These are phyloP conservation scores for Bradynema listronoti DNA, from an alignment of 1,140 invertebrate species.

Conservation along the genomic window DNA sequence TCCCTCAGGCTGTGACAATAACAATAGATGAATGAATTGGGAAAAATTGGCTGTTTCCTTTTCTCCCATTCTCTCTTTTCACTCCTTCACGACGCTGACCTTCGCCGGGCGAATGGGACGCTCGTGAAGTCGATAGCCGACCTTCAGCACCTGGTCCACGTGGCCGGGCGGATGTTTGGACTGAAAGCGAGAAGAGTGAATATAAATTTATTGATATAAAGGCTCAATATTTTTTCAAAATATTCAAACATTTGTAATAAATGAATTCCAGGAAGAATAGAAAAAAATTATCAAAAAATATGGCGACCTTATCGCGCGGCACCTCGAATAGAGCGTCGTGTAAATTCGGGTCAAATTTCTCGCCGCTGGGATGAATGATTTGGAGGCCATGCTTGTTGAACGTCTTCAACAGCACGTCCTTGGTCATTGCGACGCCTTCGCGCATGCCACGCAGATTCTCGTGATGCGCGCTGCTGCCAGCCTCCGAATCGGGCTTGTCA, in stretches of 20 bases:
- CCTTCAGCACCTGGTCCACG: constrained; percentile 82
- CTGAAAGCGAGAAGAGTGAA: constrained; percentile 17
- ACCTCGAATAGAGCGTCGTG: constrained; percentile 93
- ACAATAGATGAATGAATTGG: too few relatives aligned
- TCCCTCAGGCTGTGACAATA: too few relatives aligned
- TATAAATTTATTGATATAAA: too few relatives aligned
- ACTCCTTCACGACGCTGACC: constrained; percentile 73
- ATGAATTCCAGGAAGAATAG: constrained; percentile 60
- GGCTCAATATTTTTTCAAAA: too few relatives aligned
- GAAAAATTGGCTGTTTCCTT: constrained; percentile 8
- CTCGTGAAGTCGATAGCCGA: constrained; percentile 87
- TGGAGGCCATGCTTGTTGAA: constrained; percentile 82
- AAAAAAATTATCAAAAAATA: constrained; percentile 10
- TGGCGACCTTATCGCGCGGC: constrained; percentile 41
- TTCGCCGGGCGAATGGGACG: constrained; percentile 87
- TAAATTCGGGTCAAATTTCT: constrained; percentile 91
- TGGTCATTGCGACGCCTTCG: constrained; percentile 82
- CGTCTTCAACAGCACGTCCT: constrained; percentile 75
- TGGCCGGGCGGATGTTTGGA: constrained; percentile 67
- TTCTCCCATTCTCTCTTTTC: constrained; percentile 4
- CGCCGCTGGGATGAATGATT: constrained; percentile 75
- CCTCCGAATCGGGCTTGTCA: too few relatives aligned
- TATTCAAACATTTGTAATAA: constrained; percentile 63
- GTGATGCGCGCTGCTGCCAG: too few relatives aligned
- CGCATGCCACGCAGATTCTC: constrained; percentile 76